Percentiles rank a stretch among this genome's conserved stretches.
Evolutionary conservation across 2,113 vertebrate species (phyloP).

Genomic region (Brachyhypopomus occidentalis): DNA sequence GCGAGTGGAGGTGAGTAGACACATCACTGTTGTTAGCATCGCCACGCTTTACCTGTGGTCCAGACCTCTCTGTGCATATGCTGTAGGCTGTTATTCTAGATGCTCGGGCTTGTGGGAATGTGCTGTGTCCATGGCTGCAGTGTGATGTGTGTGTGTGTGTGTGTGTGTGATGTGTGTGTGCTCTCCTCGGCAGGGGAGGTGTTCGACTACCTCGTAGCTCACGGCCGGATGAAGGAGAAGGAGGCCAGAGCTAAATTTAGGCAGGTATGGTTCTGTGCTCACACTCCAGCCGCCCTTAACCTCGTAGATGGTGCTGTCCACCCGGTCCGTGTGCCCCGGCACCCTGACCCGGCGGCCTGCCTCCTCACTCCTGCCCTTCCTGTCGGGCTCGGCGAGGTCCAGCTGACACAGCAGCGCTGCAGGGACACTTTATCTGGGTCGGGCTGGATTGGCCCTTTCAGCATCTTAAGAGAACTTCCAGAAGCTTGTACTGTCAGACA

Average conservation of each 20-base stretch:
- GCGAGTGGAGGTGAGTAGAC: constrained; percentile 84
- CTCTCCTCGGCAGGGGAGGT: constrained; percentile 81
- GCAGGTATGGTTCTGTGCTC: constrained; percentile 76
- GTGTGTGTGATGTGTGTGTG: background rate
- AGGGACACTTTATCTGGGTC: constrained; percentile 50
- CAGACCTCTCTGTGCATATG: background rate
- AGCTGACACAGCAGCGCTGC: constrained; percentile 37
- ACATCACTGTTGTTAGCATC: background rate
- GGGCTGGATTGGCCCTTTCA: constrained; percentile 36
- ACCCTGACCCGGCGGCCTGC: constrained; percentile 32
- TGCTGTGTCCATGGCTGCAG: background rate
- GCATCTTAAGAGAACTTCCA: constrained; percentile 30
- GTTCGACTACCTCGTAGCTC: constrained; percentile 91
- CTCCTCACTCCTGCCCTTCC: constrained; percentile 13
- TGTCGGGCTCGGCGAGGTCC: background rate
- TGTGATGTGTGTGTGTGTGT: constrained; percentile 11
- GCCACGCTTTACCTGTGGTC: background rate
- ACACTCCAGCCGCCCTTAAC: background rate
- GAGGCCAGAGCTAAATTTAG: constrained; percentile 92
- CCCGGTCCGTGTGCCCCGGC: too few relatives aligned
- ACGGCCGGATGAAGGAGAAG: constrained; percentile 94
- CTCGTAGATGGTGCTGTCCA: background rate
- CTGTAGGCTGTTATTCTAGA: background rate
- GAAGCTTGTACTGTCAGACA: constrained; percentile 39
- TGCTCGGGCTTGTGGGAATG: background rate